Evolutionary conservation across 2,113 vertebrate species (phyloP), one percentile per base, ranked within the genome.

Genomic region (Anseranas semipalmata): DNA sequence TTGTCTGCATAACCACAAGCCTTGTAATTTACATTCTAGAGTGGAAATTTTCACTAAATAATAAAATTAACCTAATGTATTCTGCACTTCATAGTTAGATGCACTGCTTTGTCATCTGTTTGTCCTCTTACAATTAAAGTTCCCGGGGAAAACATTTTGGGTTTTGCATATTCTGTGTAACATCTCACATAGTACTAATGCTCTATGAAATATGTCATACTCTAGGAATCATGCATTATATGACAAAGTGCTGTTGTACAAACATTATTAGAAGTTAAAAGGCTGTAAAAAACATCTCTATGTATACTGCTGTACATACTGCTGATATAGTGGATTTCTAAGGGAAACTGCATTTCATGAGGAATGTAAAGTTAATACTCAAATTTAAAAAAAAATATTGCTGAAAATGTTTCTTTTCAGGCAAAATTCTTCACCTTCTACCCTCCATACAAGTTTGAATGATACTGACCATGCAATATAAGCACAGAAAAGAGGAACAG

Each of bases 101-200:
- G 39, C 2, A 10, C 7, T 21, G 2, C 4, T 85, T 58, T 91
- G 4, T 58, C 35, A 46, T 1, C 0, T 1, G 4, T 84, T 81
- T 67, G 9, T 32, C 30, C 4, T 58, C 66, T 75, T 16, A 18
- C 9, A 32, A 10, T 41, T 22, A 19, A 67, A 78, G 15, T 7
- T 43, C 16, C 37, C 1, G 0, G 21, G 52, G 46, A 62, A 87
- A 87, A 11, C 1, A 17, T 10, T 79, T 56, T 33, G 2, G 15
- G 15, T 58, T 76, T 85, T 71, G 9, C 9, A 17, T 55, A 33
- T 32, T 66, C 32, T 37, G 6, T 55, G 35, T 9, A 63, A 16
- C 3, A 55, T 30, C 11, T 24, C 32, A 41, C 3, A 28, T 5
- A 58, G 8, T 18, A 41, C 50, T 77, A 48, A 77, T 66, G 15